Evolutionary conservation across 2,888 invertebrate genomes (phyloP), one percentile per base, ranked within the genome.

Genomic region (Thecophora atra): DNA sequence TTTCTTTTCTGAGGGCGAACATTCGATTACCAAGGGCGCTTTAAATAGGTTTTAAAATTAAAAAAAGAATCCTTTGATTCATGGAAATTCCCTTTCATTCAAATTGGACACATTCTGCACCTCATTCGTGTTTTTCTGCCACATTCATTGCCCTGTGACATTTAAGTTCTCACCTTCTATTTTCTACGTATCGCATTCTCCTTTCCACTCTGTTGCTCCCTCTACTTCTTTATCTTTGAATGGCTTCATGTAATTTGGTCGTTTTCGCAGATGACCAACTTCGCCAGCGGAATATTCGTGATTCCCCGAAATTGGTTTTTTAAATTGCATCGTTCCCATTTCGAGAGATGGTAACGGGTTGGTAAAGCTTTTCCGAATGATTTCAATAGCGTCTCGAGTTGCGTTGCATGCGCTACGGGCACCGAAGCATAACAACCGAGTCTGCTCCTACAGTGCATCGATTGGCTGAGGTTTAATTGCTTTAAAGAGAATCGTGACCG

Each of bases 291-390:
- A 64, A 80, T 85, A 72, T 84, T 87, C 79, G 81, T 87, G 80
- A 86, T 87, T 79, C 82, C 82, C 73, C 83, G 83, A 77, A 80
- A 84, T 68, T 85, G 85, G 85, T 86, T 87, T 80, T 79, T 80
- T 37, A 77, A 80, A 80, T 79, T 87, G 76, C 83, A 84, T 64
- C 83, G 82, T 76, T 87, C 87, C 78, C 81, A 42, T 80, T 82
- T 64, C 79, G 87, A 67, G 47, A n/a, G 47, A n/a, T n/a, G n/a
- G n/a, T n/a, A n/a, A n/a, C n/a, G n/a, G 80, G 86, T 85, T 74
- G 52, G 73, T 74, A 63, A 71, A 66, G 54, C 42, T 24, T 62
- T n/a, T 47, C 15, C 42, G 19, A 51, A 24, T 6, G 56, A 56
- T 70, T 54, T 64, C 64, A 56, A 70, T 70, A 64, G 26, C 28